Base-by-base conservation (phyloP, 2,797 vertebrate genomes). In the Aulostomus chinensis region DNA sequence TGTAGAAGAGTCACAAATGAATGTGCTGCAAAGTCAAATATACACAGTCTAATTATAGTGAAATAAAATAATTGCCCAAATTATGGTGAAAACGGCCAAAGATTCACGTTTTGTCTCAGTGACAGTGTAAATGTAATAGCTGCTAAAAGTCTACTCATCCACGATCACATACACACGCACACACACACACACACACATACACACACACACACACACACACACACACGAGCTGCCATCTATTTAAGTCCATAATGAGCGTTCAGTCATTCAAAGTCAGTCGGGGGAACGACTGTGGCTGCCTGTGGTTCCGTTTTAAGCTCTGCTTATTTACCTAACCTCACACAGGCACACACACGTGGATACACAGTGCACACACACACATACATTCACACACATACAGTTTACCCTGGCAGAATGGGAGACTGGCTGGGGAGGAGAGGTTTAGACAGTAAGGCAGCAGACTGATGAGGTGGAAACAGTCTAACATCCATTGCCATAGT, bases 251-350 rank as follows among this genome's bases (percentile, higher is more conserved):
- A 89, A 88, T 88, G 84, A 85, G 72, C 38, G 42, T 86, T 84
- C 84, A 89, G 86, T 85, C 83, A 80, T 81, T 86, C 84, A 75
- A 75, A 80, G 38, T 72, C 82, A 83, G 84, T 59, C 73, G 61
- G 71, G 82, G 85, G 84, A 88, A 83, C 68, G 68, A 68, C 81
- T 85, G 73, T 81, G 82, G 84, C 83, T 86, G 83, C 78, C 84
- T 87, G 83, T 83, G 84, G 86, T 83, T 84, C 80, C 67, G 76
- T 79, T 86, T 86, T 81, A 88, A 88, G 82, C 82, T 83, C 76
- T 76, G 84, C 84, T 88, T 89, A 83, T 88, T 89, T 88, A 88
- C 79, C 83, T 88, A 89, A 86, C 83, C 84, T 86, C 87, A 86
- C 81, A 78, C 81, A 80, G 65, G 33, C 80, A 45, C 75, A 78